Conservation (phyloP, 2,888 invertebrate species). For the Sinopyrophorus schimmeli region DNA sequence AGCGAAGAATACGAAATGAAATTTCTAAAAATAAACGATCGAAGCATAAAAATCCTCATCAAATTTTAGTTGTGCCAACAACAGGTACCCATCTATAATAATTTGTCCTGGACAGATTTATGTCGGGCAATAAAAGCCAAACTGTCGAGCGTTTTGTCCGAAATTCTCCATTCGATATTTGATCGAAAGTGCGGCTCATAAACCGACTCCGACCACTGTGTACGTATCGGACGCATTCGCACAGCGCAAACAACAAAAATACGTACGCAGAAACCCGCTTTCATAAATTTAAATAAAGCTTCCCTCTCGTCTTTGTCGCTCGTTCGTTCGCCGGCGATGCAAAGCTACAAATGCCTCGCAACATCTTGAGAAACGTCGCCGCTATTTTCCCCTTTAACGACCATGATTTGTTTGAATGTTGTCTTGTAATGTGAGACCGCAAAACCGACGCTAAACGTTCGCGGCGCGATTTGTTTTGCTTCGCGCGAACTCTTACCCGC, state of each 20-base stretch:
- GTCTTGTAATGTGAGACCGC: constrained; percentile 5
- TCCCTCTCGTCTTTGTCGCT: not conserved
- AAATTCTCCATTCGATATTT: constrained; percentile 16
- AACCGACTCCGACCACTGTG: no score
- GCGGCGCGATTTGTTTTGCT: constrained; percentile 1
- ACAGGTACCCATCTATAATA: constrained; percentile 17
- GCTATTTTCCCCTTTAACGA: constrained; percentile 8
- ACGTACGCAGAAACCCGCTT: constrained; percentile 4
- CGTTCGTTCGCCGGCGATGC: not conserved
- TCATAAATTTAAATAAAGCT: constrained; percentile 13
- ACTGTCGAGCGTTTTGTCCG: constrained; percentile 12
- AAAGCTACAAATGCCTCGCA: constrained; percentile 6
- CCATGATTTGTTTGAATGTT: constrained; percentile 10
- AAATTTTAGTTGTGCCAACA: no score
- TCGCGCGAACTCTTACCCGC: no score
- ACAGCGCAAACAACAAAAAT: constrained; percentile 5
- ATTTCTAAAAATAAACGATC: no score
- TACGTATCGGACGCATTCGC: constrained; percentile 7
- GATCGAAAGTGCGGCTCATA: constrained; percentile 15
- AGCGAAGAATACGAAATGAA: no score
- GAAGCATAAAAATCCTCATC: no score
- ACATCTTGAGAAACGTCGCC: constrained; percentile 9
- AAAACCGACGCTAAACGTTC: constrained; percentile 3
- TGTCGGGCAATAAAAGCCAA: constrained; percentile 15
- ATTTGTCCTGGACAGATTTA: constrained; percentile 21